Base-by-base conservation (phyloP, 2,113 vertebrate species). In the Dasyprocta punctata region DNA sequence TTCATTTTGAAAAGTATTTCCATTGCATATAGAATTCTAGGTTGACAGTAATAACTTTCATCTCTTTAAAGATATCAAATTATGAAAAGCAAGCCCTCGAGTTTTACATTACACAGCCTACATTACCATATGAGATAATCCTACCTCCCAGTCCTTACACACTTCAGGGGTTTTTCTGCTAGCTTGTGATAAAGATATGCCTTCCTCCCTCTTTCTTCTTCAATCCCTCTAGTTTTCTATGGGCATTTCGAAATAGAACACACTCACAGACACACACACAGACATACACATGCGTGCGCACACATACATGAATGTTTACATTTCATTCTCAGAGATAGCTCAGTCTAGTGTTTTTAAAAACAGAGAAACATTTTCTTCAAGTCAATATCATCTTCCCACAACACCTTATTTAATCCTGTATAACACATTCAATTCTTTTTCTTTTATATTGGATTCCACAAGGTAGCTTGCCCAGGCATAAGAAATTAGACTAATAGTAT, bases 1-100 rank as follows among this genome's bases (percentile, higher is more conserved):
- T 86, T 93, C 36, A 71, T 78, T 95, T 75, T 83, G 47, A 77
- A 82, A 96, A 90, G 92, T 91, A 88, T 93, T 97, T 97, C 89
- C 52, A 67, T 58, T 90, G 91, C 81, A 90, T 49, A 67, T 63
- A 85, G 61, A 94, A 85, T 94, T 94, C 91, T 97, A 67, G 56
- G 69, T 90, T 85, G 88, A 85, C 38, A 90, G 30, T 92, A 91
- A 49, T 94, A 96, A 75, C 71, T 81, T 92, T 84, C 67, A 95
- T 92, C 81, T 90, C 54, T 69, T 90, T 78, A 84, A 94, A 95
- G 56, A 90, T 94, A 54, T 80, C 61, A 80, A 87, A 60, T 92
- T 69, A 77, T 88, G 86, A 90, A 96, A 92, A 88, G 82, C 77
- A 81, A 85, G 52, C 49, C 61, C 60, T 88, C 58, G 75, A 85